phyloP scores from a whole-genome alignment of 2,888 invertebrate species.

The Vesta saturnalis region DNA sequence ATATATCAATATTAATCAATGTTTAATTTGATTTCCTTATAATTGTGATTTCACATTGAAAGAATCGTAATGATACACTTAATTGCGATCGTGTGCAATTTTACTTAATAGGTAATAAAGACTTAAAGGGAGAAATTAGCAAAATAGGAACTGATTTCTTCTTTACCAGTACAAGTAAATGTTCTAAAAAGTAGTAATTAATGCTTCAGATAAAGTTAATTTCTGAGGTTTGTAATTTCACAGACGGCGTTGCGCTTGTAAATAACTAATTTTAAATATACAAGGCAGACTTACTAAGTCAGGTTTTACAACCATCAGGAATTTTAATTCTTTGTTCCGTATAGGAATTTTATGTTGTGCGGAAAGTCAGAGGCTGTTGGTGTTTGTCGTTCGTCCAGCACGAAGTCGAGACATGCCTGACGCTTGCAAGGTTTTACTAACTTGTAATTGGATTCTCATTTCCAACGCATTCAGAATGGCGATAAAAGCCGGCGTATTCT shows the following conservation, averaged over 20 bases:
- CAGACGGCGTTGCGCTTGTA: slow-evolving; percentile 13
- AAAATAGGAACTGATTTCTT: slow-evolving; percentile 15
- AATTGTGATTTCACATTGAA: slow-evolving; percentile 7
- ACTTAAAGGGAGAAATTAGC: slow-evolving; percentile 10
- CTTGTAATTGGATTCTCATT: slow-evolving; percentile 62
- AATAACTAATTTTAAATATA: slow-evolving; percentile 27
- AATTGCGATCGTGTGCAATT: slow-evolving; percentile 6
- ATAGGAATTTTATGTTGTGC: slow-evolving; percentile 59
- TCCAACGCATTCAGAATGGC: slow-evolving; percentile 63
- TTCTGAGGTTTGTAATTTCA: slow-evolving; percentile 15
- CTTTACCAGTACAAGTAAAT: background rate
- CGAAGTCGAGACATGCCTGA: slow-evolving; percentile 61
- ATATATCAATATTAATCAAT: slow-evolving; percentile 2
- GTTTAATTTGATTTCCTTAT: slow-evolving; percentile 12
- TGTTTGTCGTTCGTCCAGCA: slow-evolving; percentile 58
- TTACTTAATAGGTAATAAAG: background rate
- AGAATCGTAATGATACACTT: slow-evolving; percentile 12
- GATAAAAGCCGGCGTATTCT: slow-evolving; percentile 61
- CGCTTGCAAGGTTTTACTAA: slow-evolving; percentile 53
- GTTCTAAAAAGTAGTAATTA: slow-evolving; percentile 3
- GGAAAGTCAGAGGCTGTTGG: slow-evolving; percentile 56
- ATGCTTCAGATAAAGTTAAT: background rate
- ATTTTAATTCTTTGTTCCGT: slow-evolving; percentile 60
- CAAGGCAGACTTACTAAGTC: slow-evolving; percentile 34
- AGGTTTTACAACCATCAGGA: slow-evolving; percentile 58